Conservation (phyloP, 1,140 invertebrate species). For the Apis mellifera region Amel_HAv3.1 CM009944.2:5392501-5393000, state of each 20-base stretch:
- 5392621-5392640: slow-evolving; percentile 27
- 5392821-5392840: slow-evolving; percentile 27
- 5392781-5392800: slow-evolving; percentile 45
- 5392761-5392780: slow-evolving; percentile 56
- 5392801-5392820: slow-evolving; percentile 54
- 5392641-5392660: slow-evolving; percentile 57
- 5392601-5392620: slow-evolving; percentile 35
- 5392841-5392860: slow-evolving; percentile 31
- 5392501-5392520: not conserved
- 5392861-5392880: slow-evolving; percentile 27
- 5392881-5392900: slow-evolving; percentile 46
- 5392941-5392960: slow-evolving; percentile 34
- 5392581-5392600: not conserved
- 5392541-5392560: not conserved
- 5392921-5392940: slow-evolving; percentile 13
- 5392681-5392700: slow-evolving; percentile 45
- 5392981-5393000: slow-evolving; percentile 29
- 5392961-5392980: slow-evolving; percentile 36
- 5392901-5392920: slow-evolving; percentile 26
- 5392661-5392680: slow-evolving; percentile 49
- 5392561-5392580: not conserved
- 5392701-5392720: slow-evolving; percentile 49
- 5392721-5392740: slow-evolving; percentile 61
- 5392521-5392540: not conserved
- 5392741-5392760: slow-evolving; percentile 55